phyloP scores from a whole-genome alignment of 1,140 invertebrate species.

The Ylistrum balloti region DNA sequence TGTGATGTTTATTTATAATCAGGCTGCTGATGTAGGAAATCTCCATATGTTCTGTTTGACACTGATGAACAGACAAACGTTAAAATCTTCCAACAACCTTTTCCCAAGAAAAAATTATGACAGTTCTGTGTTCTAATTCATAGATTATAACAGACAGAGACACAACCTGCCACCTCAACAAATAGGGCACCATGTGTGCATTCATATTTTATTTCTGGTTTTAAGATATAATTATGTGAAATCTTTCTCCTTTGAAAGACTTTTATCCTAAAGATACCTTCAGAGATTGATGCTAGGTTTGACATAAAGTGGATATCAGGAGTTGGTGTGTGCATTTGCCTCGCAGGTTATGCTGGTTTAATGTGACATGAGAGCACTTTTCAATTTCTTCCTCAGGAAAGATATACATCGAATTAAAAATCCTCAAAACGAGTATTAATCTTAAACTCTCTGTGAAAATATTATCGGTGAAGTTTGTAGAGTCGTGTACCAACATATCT shows the following conservation, averaged over 20 bases:
- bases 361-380: background rate
- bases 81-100: too few species aligned
- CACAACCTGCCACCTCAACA: too few species aligned
- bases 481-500: background rate
- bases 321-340: background rate
- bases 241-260: too few species aligned
- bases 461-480: background rate
- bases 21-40: background rate
- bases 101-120: background rate
- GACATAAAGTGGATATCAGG: background rate
- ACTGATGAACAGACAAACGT: background rate
- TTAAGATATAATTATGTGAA: too few species aligned
- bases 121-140: background rate
- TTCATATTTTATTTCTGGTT: too few species aligned
- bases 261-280: too few species aligned
- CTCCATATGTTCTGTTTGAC: background rate
- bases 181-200: too few species aligned
- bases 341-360: background rate
- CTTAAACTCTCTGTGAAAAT: background rate
- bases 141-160: too few species aligned
- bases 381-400: background rate
- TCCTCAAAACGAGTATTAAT: background rate
- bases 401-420: background rate
- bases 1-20: background rate
- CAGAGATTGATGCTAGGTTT: background rate